Evolutionary conservation across 2,113 vertebrate genomes (phyloP).

Genomic region (Percopsis transmontana): DNA sequence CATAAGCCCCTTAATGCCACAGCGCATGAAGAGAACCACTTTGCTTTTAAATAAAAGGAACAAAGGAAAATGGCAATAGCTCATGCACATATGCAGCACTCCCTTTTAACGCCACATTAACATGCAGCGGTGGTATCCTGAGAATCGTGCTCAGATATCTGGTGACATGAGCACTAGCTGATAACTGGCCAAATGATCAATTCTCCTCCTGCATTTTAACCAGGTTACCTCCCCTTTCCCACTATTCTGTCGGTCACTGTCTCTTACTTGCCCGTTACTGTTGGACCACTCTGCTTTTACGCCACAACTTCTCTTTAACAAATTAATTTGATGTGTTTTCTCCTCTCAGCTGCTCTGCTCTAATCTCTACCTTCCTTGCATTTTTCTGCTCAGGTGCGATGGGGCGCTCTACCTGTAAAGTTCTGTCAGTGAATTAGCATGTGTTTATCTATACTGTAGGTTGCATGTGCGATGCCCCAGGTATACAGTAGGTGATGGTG

Average conservation of each 20-base stretch:
- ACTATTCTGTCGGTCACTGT: constrained; percentile 46
- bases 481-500: constrained; percentile 43
- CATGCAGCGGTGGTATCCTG: constrained; percentile 35
- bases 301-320: constrained; percentile 43
- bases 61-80: constrained; percentile 36
- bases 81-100: constrained; percentile 44
- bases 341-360: constrained; percentile 58
- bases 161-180: constrained; percentile 11
- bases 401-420: constrained; percentile 41
- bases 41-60: constrained; percentile 37
- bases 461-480: constrained; percentile 67
- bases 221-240: constrained; percentile 45
- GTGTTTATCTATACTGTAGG: constrained; percentile 47
- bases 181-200: constrained; percentile 38
- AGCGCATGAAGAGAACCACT: constrained; percentile 59
- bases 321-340: constrained; percentile 55
- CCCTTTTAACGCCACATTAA: constrained; percentile 37
- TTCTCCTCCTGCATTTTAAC: constrained; percentile 50
- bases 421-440: constrained; percentile 70
- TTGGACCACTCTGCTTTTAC: constrained; percentile 65
- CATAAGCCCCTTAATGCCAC: constrained; percentile 58
- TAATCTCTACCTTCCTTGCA: constrained; percentile 56
- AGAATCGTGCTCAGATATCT: constrained; percentile 35
- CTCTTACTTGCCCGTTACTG: constrained; percentile 51
- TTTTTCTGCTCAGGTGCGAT: constrained; percentile 71